Conservation (phyloP, 2,888 invertebrate species). For the Spisula solida region DNA sequence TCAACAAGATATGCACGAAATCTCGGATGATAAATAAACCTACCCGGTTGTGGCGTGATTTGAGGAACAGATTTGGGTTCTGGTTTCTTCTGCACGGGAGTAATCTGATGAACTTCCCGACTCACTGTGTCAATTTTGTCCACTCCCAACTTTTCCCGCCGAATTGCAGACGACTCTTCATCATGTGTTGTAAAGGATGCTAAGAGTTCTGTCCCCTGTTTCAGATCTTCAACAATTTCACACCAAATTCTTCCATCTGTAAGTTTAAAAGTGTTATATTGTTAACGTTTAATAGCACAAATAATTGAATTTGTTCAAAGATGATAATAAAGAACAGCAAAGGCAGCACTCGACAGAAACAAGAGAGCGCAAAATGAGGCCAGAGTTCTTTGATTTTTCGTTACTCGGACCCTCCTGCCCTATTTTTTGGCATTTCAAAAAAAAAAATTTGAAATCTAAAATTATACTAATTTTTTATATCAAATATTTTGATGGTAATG, state of each 20-base stretch:
- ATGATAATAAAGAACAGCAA: too few species aligned
- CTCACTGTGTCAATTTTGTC: constrained; percentile 21
- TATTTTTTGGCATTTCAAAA: too few species aligned
- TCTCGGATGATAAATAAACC: background rate
- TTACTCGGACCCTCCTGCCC: too few species aligned
- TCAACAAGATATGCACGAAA: background rate
- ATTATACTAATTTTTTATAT: too few species aligned
- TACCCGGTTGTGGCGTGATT: constrained; percentile 68
- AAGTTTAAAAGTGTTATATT: constrained; percentile 16
- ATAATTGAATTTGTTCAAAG: too few species aligned
- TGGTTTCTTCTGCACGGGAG: constrained; percentile 40
- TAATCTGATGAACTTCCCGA: constrained; percentile 5
- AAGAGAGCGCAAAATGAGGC: too few species aligned
- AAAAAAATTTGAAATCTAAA: too few species aligned
- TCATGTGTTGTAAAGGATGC: constrained; percentile 79
- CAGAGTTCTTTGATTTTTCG: too few species aligned
- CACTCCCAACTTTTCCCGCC: constrained; percentile 11
- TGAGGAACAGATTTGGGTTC: constrained; percentile 54
- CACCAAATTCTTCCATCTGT: constrained; percentile 83
- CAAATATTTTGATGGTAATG: too few species aligned
- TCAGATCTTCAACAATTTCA: constrained; percentile 81
- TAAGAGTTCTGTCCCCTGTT: constrained; percentile 79
- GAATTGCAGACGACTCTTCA: constrained; percentile 40
- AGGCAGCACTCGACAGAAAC: too few species aligned
- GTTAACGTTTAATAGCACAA: too few species aligned